Evolutionary conservation across 2,113 vertebrate genomes (phyloP), one percentile per base, ranked within the genome.

Genomic region (Fulmarus glacialis): DNA sequence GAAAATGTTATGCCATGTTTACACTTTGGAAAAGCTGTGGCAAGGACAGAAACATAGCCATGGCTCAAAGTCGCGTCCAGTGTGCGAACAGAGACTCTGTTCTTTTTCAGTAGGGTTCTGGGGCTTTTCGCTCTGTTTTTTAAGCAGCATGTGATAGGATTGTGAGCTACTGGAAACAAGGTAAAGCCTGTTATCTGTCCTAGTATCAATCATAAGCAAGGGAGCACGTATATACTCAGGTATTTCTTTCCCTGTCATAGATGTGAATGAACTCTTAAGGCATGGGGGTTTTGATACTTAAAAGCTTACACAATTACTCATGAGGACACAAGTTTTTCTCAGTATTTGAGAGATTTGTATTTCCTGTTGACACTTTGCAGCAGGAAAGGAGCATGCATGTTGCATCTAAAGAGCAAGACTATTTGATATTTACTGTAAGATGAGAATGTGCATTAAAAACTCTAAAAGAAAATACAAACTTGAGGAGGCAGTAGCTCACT

Each of bases 11-110:
- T 1, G 0, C 24, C 21, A 6, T 52, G 14, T 43, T 83, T 26
- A 30, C 38, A 11, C 29, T 66, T 52, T 15, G 38, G 64, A 58
- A 40, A 47, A 78, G 64, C 72, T 47, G n/a, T 36, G 34, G 15
- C 34, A 40, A 45, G 64, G 58, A 47, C 34, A 64, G 71, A 58
- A 34, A 18, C 16, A 17, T 2, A 52, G 20, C 32, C 15, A 1
- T 8, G n/a, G 34, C 50, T 64, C 43, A 1, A 43, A 29, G 52
- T 42, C 1, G 1, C 1, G 5, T 29, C 2, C 3, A 24, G 43
- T 32, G 26, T 16, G 40, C 3, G 1, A 55, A 22, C 21, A 15
- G 47, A 34, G 9, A 24, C 30, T 29, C 30, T 14, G 12, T 56
- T 74, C 48, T 58, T 56, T 34, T 64, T 34, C 55, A 24, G 0